Conservation (phyloP, 2,113 vertebrate genomes). For the Empidonax alnorum region DNA sequence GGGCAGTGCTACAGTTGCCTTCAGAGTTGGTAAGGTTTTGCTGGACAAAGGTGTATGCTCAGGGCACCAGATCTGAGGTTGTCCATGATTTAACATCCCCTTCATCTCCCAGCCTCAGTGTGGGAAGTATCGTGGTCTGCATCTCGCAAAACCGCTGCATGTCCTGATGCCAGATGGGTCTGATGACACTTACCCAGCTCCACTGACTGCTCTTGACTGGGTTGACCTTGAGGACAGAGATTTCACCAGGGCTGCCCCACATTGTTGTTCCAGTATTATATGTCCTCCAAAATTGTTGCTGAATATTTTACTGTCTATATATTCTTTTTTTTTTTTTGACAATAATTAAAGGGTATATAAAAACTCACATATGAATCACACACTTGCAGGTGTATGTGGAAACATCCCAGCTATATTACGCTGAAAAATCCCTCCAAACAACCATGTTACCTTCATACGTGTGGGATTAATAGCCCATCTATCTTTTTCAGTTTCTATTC, state of each 20-base stretch:
- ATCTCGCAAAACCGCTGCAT: neutral
- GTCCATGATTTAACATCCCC: neutral
- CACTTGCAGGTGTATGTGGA: neutral
- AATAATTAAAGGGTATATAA: neutral
- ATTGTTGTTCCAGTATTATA: neutral
- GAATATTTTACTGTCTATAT: neutral
- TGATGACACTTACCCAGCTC: neutral
- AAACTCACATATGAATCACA: neutral
- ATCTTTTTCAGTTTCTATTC: neutral
- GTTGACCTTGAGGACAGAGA: neutral
- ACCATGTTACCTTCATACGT: neutral
- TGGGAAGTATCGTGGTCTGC: neutral
- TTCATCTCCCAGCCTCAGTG: neutral
- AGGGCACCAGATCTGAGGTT: neutral
- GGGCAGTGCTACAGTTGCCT: accelerated
- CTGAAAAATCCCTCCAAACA: neutral
- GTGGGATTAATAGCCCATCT: neutral
- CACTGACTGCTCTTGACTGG: neutral
- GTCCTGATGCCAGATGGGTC: neutral
- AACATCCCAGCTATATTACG: neutral
- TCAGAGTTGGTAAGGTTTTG: neutral
- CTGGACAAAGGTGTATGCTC: neutral
- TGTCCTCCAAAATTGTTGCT: neutral
- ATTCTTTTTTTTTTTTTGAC: neutral
- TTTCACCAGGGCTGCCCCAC: neutral